phyloP scores from a whole-genome alignment of 2,888 invertebrate genomes.

The Volucella zonaria region DNA sequence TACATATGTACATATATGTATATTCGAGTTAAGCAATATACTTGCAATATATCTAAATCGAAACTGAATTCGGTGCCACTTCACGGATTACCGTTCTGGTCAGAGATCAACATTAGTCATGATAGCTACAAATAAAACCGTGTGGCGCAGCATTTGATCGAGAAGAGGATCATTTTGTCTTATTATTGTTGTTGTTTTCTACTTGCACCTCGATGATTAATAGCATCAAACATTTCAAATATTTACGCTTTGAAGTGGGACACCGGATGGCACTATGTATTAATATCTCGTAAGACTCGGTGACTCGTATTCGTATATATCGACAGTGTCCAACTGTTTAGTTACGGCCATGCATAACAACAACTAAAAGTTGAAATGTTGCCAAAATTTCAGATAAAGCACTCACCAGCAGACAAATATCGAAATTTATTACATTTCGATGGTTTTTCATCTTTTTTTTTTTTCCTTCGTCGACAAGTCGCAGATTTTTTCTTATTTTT shows the following conservation, averaged over 20 bases:
- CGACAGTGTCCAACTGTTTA: too few species aligned
- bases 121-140: constrained; percentile 47
- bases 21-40: background rate
- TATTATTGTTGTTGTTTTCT: background rate
- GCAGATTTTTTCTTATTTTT: too few species aligned
- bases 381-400: constrained; percentile 39
- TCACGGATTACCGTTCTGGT: constrained; percentile 41
- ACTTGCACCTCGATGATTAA: constrained; percentile 58
- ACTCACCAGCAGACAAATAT: constrained; percentile 45
- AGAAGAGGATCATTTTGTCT: constrained; percentile 42
- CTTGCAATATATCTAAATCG: background rate
- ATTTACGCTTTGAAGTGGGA: constrained; percentile 63
- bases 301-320: too few species aligned
- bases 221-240: constrained; percentile 47
- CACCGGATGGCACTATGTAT: constrained; percentile 15
- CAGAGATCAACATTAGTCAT: constrained; percentile 68
- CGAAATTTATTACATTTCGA: constrained; percentile 56
- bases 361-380: constrained; percentile 32
- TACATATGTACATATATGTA: background rate
- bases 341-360: too few species aligned
- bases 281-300: too few species aligned
- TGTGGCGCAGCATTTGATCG: constrained; percentile 7
- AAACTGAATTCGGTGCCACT: constrained; percentile 39
- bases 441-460: constrained; percentile 28
- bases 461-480: too few species aligned